Base-by-base conservation (phyloP, 2,113 vertebrate genomes). In the Bothrops jararaca region DNA sequence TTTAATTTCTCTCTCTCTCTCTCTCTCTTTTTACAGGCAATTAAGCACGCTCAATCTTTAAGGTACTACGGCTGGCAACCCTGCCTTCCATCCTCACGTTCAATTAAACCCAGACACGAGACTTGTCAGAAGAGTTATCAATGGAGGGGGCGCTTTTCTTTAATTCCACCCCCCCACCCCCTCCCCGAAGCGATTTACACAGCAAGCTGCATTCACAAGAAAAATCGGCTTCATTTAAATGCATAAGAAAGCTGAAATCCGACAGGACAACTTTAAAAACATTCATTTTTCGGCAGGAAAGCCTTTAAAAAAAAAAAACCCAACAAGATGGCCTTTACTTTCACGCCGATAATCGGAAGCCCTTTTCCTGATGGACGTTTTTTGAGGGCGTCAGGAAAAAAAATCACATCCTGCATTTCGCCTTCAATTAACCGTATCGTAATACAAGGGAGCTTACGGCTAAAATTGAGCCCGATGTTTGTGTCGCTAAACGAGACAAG, bases 1-100 rank as follows among this genome's bases (percentile, higher is more conserved):
- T 94, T 98, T 97, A 98, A 97, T 97, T 80, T 97, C 96, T 94
- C 93, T 89, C 11, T 11, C 45, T 7, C 45, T 48, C 9, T 24
- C 8, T 58, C 9, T 3, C 12, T 24, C 29, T 60, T 96, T 97
- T 97, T 96, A 97, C 97, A 98, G 97, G 92, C 97, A 98, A 98
- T 98, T 98, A 97, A 97, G 96, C 97, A 97, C 93, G 94, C 96
- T 97, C 96, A 50, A 9, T 50, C 15, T 69, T 97, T 97, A 97
- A 97, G 96, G 74, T 93, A 94, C 57, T 90, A 52, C 12, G 90
- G 94, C 96, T 96, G 94, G 94, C 95, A 96, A 97, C 86, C 54
- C 95, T 74, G 94, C 95, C 95, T 94, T 92, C 86, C 88, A 93
- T 93, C 95, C 95, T 96, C 93, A 93, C 29, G 86, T 95, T 93